Evolutionary conservation across 2,888 invertebrate species (phyloP).

Genomic region (Aleiodes testaceus): DNA sequence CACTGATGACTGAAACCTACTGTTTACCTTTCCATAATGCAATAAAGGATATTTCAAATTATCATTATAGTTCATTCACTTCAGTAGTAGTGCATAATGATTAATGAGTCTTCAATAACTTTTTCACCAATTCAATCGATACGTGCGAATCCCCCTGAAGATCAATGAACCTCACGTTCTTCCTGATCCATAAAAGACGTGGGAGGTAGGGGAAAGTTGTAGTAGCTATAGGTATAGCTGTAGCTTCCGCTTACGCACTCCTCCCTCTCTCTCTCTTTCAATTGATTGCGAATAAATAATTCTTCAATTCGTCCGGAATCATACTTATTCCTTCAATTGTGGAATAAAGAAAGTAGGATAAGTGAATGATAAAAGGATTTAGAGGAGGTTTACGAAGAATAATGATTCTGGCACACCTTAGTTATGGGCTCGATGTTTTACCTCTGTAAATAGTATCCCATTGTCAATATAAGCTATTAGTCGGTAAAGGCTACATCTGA

Average conservation of each 20-base stretch:
- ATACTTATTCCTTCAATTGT: background rate
- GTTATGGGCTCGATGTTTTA: slow-evolving; percentile 17
- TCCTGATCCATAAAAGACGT: slow-evolving; percentile 28
- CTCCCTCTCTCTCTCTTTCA: background rate
- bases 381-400: slow-evolving; percentile 21
- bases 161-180: slow-evolving; percentile 43
- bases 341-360: background rate
- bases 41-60: slow-evolving; percentile 2
- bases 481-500: slow-evolving; percentile 3
- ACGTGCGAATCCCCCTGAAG: slow-evolving; percentile 17
- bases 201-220: slow-evolving; percentile 1
- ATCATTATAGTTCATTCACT: slow-evolving; percentile 1
- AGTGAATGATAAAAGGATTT: slow-evolving; percentile 19
- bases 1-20: slow-evolving; percentile 24
- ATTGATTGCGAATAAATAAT: slow-evolving; percentile 7
- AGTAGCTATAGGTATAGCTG: background rate
- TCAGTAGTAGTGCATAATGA: background rate
- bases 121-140: slow-evolving; percentile 12
- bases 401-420: slow-evolving; percentile 39
- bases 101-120: background rate
- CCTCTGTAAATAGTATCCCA: slow-evolving; percentile 36
- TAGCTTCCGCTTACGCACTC: slow-evolving; percentile 3
- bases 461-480: slow-evolving; percentile 17
- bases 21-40: slow-evolving; percentile 11
- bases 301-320: background rate